Conservation (phyloP, 1,140 invertebrate genomes). For the Bombus superbus region DNA sequence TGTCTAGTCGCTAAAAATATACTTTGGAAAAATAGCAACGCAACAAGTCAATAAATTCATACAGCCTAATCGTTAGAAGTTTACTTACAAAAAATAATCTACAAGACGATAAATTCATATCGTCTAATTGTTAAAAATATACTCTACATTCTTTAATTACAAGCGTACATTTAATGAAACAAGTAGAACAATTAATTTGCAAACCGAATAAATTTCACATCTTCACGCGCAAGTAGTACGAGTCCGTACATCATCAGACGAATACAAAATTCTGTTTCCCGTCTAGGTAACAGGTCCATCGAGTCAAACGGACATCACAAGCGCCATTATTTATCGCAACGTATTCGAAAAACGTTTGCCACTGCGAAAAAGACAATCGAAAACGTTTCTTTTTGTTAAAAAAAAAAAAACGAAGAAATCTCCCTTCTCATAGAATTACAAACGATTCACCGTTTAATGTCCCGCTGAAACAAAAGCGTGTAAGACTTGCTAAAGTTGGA, state of each 20-base stretch:
- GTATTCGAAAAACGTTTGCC: background rate
- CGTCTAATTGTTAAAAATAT: background rate
- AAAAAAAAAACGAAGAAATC: no score
- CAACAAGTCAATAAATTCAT: no score
- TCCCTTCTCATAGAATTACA: background rate
- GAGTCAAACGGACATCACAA: background rate
- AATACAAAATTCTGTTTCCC: background rate
- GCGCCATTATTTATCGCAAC: background rate
- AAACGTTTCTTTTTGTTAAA: background rate
- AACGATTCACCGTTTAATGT: constrained; percentile 29
- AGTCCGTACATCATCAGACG: background rate
- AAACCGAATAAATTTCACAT: background rate
- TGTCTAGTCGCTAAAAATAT: background rate
- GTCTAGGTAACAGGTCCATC: background rate
- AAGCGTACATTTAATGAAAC: background rate
- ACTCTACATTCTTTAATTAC: background rate
- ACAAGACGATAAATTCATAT: background rate
- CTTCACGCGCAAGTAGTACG: background rate
- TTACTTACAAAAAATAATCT: background rate
- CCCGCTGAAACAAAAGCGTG: background rate
- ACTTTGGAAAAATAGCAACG: background rate
- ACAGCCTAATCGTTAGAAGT: background rate
- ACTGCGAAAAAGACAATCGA: background rate
- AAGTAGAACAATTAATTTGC: background rate
- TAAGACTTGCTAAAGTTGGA: background rate